A percentile compares a stretch with the other conserved stretches of the same genome.
Evolutionary conservation across 2,113 vertebrate genomes (phyloP).

Genomic region (Mus pahari): DNA sequence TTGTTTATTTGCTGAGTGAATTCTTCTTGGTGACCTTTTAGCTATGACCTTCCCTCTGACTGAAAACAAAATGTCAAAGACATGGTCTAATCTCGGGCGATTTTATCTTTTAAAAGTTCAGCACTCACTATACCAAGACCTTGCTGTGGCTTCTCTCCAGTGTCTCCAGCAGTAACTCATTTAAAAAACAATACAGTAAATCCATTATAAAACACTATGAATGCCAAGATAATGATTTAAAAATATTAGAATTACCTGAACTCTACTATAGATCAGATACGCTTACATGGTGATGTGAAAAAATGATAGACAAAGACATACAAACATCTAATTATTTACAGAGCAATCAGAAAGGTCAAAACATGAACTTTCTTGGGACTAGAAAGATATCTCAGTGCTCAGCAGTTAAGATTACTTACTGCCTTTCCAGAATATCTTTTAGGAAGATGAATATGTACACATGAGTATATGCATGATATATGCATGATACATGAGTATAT

Average conservation of each 20-base stretch:
- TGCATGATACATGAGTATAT: not conserved
- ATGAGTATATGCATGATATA: not conserved
- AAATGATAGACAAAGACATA: not conserved
- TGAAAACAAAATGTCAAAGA: conserved; percentile 69
- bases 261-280: not conserved
- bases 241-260: not conserved
- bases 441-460: not conserved
- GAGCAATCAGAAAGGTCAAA: not conserved
- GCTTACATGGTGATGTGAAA: not conserved
- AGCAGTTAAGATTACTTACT: not conserved
- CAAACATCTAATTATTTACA: not conserved
- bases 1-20: conserved; percentile 49
- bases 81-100: conserved; percentile 42
- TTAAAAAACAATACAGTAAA: conserved; percentile 17
- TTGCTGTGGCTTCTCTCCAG: conserved; percentile 42
- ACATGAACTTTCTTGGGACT: not conserved
- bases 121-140: not conserved
- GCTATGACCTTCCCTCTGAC: conserved; percentile 36
- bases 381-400: not conserved
- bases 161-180: not conserved
- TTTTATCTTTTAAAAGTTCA: conserved; percentile 61
- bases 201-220: not conserved
- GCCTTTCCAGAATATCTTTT: not conserved
- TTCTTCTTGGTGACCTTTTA: conserved; percentile 53
- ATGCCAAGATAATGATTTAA: not conserved